phyloP scores from a whole-genome alignment of 2,113 vertebrate genomes.

The Epinephelus fuscoguttatus region DNA sequence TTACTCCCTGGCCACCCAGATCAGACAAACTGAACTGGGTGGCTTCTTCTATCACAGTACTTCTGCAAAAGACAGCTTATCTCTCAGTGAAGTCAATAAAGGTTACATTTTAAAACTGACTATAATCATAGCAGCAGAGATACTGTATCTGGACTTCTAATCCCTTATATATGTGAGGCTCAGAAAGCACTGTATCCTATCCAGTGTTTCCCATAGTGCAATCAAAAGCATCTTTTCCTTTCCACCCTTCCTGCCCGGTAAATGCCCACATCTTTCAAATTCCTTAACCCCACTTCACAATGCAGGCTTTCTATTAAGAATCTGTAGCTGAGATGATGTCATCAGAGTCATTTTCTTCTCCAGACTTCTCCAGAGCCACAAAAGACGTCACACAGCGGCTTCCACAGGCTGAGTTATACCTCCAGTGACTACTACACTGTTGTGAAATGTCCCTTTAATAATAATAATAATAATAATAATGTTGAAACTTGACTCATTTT shows the following conservation, averaged over 20 bases:
- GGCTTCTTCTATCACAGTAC: too few relatives aligned
- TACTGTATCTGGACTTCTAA: background rate
- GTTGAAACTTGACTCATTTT: background rate
- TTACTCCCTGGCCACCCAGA: background rate
- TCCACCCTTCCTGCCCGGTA: background rate
- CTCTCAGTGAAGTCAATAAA: background rate
- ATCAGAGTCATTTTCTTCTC: slow-evolving; percentile 16
- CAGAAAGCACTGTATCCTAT: background rate
- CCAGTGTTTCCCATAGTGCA: slow-evolving; percentile 1
- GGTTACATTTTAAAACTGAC: background rate
- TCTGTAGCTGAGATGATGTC: slow-evolving; percentile 24
- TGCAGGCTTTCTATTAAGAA: slow-evolving; percentile 47
- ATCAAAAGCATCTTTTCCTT: background rate
- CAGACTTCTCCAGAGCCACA: slow-evolving; percentile 27
- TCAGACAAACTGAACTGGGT: too few relatives aligned
- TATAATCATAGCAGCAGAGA: background rate
- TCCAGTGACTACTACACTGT: background rate
- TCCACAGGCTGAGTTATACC: background rate
- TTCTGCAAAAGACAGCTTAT: too few relatives aligned
- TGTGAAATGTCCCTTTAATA: background rate
- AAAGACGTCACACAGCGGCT: background rate
- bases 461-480: background rate
- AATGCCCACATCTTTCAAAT: slow-evolving; percentile 54
- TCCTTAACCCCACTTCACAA: slow-evolving; percentile 52
- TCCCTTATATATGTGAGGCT: background rate